A percentile compares a stretch with the other conserved stretches of the same genome.
phyloP scores from a whole-genome alignment of 2,113 vertebrate genomes.

The Caranx ignobilis region DNA sequence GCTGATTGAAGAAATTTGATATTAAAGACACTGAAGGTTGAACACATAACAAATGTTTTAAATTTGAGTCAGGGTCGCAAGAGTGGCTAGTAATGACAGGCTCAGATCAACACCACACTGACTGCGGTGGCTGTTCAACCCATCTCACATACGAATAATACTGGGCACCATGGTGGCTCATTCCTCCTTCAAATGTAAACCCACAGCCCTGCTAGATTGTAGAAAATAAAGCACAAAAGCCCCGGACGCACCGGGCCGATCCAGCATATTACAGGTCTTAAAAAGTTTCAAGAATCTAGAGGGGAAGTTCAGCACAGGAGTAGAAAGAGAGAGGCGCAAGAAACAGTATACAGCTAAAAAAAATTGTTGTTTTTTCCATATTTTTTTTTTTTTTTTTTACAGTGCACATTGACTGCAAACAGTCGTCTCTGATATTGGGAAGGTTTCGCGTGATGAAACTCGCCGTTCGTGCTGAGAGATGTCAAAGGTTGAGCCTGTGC shows the following conservation, averaged over 20 bases:
- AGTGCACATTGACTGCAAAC: constrained; percentile 79
- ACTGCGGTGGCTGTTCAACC: constrained; percentile 51
- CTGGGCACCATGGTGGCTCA: constrained; percentile 77
- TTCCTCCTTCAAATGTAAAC: constrained; percentile 65
- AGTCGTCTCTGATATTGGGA: constrained; percentile 71
- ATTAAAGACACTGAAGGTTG: constrained; percentile 82
- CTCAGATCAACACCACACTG: constrained; percentile 51
- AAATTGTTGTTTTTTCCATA: background rate
- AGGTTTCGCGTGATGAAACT: constrained; percentile 59
- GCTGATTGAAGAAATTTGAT: constrained; percentile 57
- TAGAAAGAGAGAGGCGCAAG: constrained; percentile 72
- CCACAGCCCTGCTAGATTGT: constrained; percentile 64
- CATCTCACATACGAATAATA: constrained; percentile 58
- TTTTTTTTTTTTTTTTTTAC: constrained; percentile 57
- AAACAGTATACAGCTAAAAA: constrained; percentile 71
- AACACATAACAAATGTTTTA: constrained; percentile 61
- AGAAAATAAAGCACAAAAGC: constrained; percentile 66
- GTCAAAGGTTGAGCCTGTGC: constrained; percentile 78
- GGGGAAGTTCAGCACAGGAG: constrained; percentile 70
- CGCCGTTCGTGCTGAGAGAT: constrained; percentile 62
- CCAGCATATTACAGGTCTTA: constrained; percentile 73
- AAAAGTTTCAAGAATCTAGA: constrained; percentile 64
- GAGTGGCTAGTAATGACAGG: constrained; percentile 53
- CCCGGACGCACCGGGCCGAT: constrained; percentile 54
- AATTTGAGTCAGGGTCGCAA: constrained; percentile 46